A percentile compares a stretch with the other conserved stretches of the same genome.
phyloP scores from a whole-genome alignment of 2,888 invertebrate species.

The Lasius platythorax region DNA sequence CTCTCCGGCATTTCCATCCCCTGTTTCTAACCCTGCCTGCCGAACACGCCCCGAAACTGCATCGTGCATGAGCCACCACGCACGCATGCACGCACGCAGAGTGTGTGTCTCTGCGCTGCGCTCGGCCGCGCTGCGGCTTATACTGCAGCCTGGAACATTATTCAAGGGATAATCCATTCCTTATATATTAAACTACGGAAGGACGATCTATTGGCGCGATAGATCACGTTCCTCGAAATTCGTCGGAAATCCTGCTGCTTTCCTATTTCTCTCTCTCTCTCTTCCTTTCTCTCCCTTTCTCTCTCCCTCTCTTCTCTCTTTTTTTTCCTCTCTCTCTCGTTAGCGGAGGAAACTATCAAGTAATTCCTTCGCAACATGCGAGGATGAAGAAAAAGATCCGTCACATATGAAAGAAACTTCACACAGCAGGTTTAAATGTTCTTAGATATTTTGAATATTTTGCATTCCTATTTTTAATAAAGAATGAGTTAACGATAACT shows the following conservation, averaged over 20 bases:
- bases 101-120: slow-evolving; percentile 41
- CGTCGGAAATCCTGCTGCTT: slow-evolving; percentile 42
- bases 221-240: slow-evolving; percentile 65
- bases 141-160: slow-evolving; percentile 77
- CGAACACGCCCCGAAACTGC: slow-evolving; percentile 72
- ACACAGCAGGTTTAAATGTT: not conserved
- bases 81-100: slow-evolving; percentile 33
- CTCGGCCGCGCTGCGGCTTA: slow-evolving; percentile 71
- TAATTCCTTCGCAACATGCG: not conserved
- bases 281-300: not conserved
- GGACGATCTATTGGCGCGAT: slow-evolving; percentile 77
- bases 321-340: not conserved
- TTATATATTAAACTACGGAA: slow-evolving; percentile 77
- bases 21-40: slow-evolving; percentile 70
- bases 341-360: slow-evolving; percentile 9
- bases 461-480: not conserved
- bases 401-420: not conserved
- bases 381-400: not conserved
- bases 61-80: slow-evolving; percentile 57
- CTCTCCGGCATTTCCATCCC: slow-evolving; percentile 67
- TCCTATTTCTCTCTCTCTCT: slow-evolving; percentile 21
- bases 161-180: slow-evolving; percentile 83
- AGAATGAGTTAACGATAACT: not conserved
- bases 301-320: not conserved
- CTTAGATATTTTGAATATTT: not conserved